Evolutionary conservation across 2,113 vertebrate species (phyloP).

Genomic region (Erinaceus europaeus): DNA sequence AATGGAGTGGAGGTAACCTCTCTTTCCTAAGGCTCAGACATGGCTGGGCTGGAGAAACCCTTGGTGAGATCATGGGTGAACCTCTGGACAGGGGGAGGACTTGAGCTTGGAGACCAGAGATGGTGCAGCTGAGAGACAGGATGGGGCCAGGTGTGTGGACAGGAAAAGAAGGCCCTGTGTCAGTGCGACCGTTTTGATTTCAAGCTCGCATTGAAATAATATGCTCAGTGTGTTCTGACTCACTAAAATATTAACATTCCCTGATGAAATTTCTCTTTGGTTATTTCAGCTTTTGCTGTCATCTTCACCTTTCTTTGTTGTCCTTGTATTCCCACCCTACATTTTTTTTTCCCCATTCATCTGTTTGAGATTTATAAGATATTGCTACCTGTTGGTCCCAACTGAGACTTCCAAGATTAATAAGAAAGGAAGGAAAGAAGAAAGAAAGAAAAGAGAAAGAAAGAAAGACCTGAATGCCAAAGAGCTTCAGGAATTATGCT

Average conservation of each 20-base stretch:
- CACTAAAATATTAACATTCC: background rate
- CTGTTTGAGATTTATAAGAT: background rate
- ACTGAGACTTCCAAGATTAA: background rate
- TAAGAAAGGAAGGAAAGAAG: background rate
- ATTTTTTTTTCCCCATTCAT: background rate
- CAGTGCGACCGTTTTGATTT: background rate
- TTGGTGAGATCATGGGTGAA: background rate
- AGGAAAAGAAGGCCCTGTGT: background rate
- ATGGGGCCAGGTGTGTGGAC: background rate
- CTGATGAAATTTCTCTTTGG: background rate
- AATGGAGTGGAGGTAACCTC: background rate
- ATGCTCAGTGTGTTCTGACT: background rate
- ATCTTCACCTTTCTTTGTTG: too few species aligned
- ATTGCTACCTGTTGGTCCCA: background rate
- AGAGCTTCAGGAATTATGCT: background rate
- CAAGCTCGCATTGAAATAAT: background rate
- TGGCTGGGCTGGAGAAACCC: background rate
- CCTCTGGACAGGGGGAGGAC: background rate
- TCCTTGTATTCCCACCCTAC: accelerated
- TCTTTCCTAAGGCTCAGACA: background rate
- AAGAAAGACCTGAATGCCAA: background rate
- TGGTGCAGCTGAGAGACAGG: accelerated
- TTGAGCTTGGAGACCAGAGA: too few species aligned
- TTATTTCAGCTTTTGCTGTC: too few species aligned
- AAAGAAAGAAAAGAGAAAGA: background rate